Evolutionary conservation across 1,140 invertebrate genomes (phyloP), one percentile per base, ranked within the genome.

Genomic region (Drosophila saltans): DNA sequence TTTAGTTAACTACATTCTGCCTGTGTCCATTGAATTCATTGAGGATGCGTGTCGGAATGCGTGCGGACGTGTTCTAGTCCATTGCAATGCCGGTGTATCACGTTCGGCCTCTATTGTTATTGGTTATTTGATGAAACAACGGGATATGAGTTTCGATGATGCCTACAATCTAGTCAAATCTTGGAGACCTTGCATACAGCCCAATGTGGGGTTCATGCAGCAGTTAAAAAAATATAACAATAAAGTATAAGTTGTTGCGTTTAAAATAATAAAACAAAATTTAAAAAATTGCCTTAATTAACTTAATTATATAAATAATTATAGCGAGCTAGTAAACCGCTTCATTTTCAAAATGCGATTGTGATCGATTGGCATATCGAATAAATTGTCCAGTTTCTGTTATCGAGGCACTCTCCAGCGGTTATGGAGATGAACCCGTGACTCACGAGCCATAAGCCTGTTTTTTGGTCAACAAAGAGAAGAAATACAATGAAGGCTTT

Each of bases 71-170:
- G 93, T 98, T 62, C 93, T 98, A 65, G 95, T 98, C 1, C 97
- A 99, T 92, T 99, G 98, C 90, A 98, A 98, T 92, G 97, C 97
- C 4, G 98, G 98, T 7, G 95, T 98, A 2, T 98, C 97, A 9
- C 93, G 98, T 21, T 97, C 97, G n/a, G 94, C 97, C 3, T 94
- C 95, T 39, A 93, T 98, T 57, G 95, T 96, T 10, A 95, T 98
- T 66, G 96, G 95, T 9, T 98, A 96, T 93, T 93, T 98, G 10
- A 98, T 98, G 94, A 93, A 94, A 52, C 93, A 93, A 66, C 82
- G 95, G 43, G 92, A 94, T 48, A 93, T 96, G 88, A 77, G 78
- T 24, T 97, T 95, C 85, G 92, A 94, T n/a, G 93, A 95, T n/a
- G 97, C 97, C 9, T 96, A 95, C 69, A 76, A 94, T 43, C 91